Conservation (phyloP, 2,113 vertebrate genomes). For the Alectura lathami region DNA sequence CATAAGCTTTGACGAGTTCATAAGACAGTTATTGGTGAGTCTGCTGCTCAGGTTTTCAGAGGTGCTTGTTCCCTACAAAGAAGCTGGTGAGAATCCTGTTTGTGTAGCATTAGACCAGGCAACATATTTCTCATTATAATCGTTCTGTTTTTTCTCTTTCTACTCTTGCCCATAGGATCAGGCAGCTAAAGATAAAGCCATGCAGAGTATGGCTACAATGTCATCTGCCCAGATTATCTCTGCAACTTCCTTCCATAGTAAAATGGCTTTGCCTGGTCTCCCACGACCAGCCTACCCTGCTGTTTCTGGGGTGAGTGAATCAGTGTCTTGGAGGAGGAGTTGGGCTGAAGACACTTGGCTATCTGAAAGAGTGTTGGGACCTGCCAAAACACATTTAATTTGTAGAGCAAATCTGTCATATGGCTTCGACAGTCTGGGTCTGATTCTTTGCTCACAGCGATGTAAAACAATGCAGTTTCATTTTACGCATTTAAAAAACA, state of each 20-base stretch:
- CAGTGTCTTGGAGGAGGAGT: background rate
- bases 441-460: background rate
- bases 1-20: background rate
- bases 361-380: background rate
- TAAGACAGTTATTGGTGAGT: background rate
- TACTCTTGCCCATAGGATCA: constrained; percentile 84
- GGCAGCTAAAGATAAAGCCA: constrained; percentile 96
- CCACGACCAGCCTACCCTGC: constrained; percentile 85
- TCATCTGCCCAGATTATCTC: constrained; percentile 97
- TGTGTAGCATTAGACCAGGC: background rate
- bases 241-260: constrained; percentile 91
- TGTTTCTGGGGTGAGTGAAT: constrained; percentile 87
- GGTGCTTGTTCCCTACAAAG: background rate
- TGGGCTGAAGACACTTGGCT: background rate
- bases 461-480: background rate
- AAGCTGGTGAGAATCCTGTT: background rate
- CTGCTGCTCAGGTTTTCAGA: background rate
- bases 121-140: background rate
- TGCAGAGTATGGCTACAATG: constrained; percentile 96
- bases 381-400: background rate
- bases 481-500: background rate
- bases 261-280: constrained; percentile 88
- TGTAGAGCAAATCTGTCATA: background rate
- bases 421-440: background rate
- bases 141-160: background rate